Base-by-base conservation (phyloP, 64 coral and sea anemone species). In the Actinia tenebrosa region DNA sequence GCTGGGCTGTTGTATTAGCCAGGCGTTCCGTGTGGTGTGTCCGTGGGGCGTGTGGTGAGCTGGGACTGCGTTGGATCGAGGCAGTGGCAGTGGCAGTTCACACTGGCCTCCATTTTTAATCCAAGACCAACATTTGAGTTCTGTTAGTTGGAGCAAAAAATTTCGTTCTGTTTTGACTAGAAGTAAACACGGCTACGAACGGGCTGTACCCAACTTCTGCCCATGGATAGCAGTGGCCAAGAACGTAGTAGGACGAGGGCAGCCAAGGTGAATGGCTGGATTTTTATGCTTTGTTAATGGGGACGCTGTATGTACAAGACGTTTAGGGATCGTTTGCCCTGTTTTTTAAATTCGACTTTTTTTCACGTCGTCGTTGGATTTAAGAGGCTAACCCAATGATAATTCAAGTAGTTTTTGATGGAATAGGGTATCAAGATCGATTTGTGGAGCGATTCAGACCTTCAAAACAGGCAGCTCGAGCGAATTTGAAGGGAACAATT, bases 181-280 rank as follows among this genome's bases (percentile, higher is more conserved):
- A 84, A 89, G 81, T 84, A 92, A 89, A 87, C 91, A 89, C 86
- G 89, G 94, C 91, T 90, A 90, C 91, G 91, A 84, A 85, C 84
- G 88, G 94, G 94, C 72, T 75, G 71, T 58, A 54, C 84, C 86
- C 89, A 86, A 83, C 84, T 78, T 89, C 86, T 97, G 91, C 88
- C 94, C 91, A 97, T 97, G 94, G 94, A 97, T 83, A 91, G 91
- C 86, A 97, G 91, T 92, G 82, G 91, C 91, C 91, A 93, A 91
- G 91, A 97, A 90, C 94, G 94, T 88, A 82, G 87, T 87, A 92
- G 94, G 89, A 84, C 91, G 89, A 91, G 94, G 85, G 89, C 94
- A 93, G 83, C 94, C 79, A 97, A 97, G 94, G 94, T 97, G 91
- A 93, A 93, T 88, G 83, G 84, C 58, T 84, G 86, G 91, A 85